Conservation (phyloP, 2,797 vertebrate genomes). For the Leuciscus waleckii region DNA sequence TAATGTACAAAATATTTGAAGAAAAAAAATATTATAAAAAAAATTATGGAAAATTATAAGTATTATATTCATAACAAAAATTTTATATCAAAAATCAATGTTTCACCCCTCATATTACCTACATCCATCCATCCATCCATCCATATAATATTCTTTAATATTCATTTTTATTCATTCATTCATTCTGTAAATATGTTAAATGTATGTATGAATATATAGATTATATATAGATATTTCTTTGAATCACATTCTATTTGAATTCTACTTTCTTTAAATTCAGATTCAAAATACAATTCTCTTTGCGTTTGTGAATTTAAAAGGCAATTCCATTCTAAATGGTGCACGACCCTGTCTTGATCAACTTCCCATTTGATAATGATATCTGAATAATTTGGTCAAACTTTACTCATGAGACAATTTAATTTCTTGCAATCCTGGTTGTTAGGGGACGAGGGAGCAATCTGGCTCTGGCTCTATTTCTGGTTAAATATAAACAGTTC, state of each 20-base stretch:
- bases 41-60: too few species aligned
- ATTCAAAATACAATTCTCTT: not conserved
- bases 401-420: conserved; percentile 8
- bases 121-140: too few species aligned
- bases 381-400: not conserved
- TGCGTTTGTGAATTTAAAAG: not conserved
- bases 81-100: too few species aligned
- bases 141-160: too few species aligned
- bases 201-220: not conserved
- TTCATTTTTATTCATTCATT: too few species aligned
- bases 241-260: not conserved
- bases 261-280: not conserved
- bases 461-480: conserved; percentile 67
- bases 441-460: conserved; percentile 46
- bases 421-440: not conserved
- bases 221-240: not conserved
- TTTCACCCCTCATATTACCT: too few species aligned
- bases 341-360: not conserved
- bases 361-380: not conserved
- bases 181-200: not conserved
- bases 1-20: not conserved
- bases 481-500: conserved; percentile 71
- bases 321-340: not conserved
- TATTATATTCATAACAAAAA: too few species aligned
- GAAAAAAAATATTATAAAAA: too few species aligned